Percentiles rank a stretch among this genome's conserved stretches.
Conservation (phyloP, 2,888 invertebrate genomes). For the Mamestra brassicae region DNA sequence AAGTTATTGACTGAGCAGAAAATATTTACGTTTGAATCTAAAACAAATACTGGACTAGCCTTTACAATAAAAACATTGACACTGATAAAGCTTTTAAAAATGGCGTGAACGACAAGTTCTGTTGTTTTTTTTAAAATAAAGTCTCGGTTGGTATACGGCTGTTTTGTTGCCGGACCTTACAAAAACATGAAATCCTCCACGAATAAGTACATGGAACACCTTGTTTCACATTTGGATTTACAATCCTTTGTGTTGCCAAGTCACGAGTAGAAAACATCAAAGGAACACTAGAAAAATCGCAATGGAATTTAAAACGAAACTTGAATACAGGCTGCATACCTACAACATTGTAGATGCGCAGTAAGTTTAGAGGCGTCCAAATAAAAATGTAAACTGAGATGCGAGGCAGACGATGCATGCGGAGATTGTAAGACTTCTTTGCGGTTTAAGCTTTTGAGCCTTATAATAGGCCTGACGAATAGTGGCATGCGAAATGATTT, state of each 20-base stretch:
- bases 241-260: slow-evolving; percentile 53
- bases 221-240: slow-evolving; percentile 56
- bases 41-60: slow-evolving; percentile 27
- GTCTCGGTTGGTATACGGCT: slow-evolving; percentile 16
- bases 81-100: slow-evolving; percentile 36
- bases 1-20: slow-evolving; percentile 16
- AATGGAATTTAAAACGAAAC: slow-evolving; percentile 56
- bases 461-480: slow-evolving; percentile 57
- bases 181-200: slow-evolving; percentile 41
- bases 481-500: slow-evolving; percentile 46
- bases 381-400: slow-evolving; percentile 78
- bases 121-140: slow-evolving; percentile 30
- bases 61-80: slow-evolving; percentile 33
- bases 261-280: slow-evolving; percentile 49
- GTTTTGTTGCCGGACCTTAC: slow-evolving; percentile 20
- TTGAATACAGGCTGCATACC: slow-evolving; percentile 43
- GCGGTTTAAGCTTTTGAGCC: slow-evolving; percentile 77
- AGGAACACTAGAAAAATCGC: slow-evolving; percentile 51
- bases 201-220: slow-evolving; percentile 32
- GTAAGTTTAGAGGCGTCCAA: slow-evolving; percentile 69
- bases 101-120: background rate
- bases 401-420: slow-evolving; percentile 85
- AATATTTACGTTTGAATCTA: slow-evolving; percentile 25
- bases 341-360: slow-evolving; percentile 52
- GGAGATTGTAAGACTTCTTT: slow-evolving; percentile 87